These are phyloP conservation scores for Enoplosus armatus DNA, from an alignment of 2,797 vertebrate genomes.

Conservation along the genomic window DNA sequence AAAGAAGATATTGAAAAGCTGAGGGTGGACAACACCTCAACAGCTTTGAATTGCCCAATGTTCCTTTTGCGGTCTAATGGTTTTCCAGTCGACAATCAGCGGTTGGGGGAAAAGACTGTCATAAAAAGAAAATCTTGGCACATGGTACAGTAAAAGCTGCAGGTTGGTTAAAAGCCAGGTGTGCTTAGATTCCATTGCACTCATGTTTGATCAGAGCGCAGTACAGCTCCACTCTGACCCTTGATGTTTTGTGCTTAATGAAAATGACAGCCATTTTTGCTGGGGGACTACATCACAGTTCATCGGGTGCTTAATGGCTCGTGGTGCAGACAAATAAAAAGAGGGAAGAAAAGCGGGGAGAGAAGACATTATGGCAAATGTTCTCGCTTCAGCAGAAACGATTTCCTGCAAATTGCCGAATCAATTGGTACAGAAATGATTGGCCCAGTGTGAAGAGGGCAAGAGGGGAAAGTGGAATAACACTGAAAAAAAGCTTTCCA, in stretches of 20 bases:
- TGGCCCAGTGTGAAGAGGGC: slow-evolving; percentile 30
- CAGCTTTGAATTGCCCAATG: slow-evolving; percentile 45
- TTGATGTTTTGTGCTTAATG: slow-evolving; percentile 45
- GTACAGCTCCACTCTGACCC: slow-evolving; percentile 52
- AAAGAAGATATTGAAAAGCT: slow-evolving; percentile 44
- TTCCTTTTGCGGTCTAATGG: slow-evolving; percentile 65
- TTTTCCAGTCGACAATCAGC: slow-evolving; percentile 47
- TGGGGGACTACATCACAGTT: slow-evolving; percentile 56
- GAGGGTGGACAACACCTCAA: slow-evolving; percentile 38
- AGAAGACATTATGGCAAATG: slow-evolving; percentile 71
- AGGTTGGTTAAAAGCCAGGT: slow-evolving; percentile 60
- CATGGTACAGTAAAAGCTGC: slow-evolving; percentile 15
- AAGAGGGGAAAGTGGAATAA: slow-evolving; percentile 19
- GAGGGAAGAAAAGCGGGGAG: slow-evolving; percentile 48
- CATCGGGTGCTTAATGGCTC: slow-evolving; percentile 70
- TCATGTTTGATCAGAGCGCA: slow-evolving; percentile 50
- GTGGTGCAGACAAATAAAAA: slow-evolving; percentile 65
- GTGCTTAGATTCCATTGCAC: slow-evolving; percentile 49
- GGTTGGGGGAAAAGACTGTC: slow-evolving; percentile 14
- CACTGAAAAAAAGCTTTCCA: not conserved
- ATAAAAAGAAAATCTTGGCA: slow-evolving; percentile 36
- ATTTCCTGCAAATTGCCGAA: slow-evolving; percentile 72
- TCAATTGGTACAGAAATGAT: slow-evolving; percentile 67
- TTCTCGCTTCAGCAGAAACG: slow-evolving; percentile 61
- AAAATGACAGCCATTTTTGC: slow-evolving; percentile 64